Evolutionary conservation across 2,888 invertebrate species (phyloP), one percentile per base, ranked within the genome.

Genomic region (Aplocera efformata): DNA sequence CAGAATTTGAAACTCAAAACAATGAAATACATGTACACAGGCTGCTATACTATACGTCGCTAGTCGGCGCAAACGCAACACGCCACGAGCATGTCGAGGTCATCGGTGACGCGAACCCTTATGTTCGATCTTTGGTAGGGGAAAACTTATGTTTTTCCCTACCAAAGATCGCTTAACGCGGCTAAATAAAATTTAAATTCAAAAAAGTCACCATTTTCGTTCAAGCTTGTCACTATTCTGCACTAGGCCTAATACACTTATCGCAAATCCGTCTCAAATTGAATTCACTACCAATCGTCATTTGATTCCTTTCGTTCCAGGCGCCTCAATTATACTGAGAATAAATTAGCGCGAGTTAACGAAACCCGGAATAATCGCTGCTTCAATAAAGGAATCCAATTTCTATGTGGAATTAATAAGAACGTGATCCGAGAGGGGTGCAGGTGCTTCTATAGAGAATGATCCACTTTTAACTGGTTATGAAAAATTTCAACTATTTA

Each of bases 341-440:
- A 76, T 79, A 75, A 79, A 78, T 79, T 78, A 78, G 61, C 50
- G 60, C 49, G 68, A 73, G 66, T 67, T 63, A 59, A 68, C 63
- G 75, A 67, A 69, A 67, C 63, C 60, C 60, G 59, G 67, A 63
- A 73, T 79, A 79, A 79, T 80, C 76, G 73, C 62, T 66, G 52
- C 60, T 67, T 59, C 71, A 75, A 80, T 81, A 77, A 79, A 67
- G 69, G 77, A 68, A 74, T 72, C 66, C 73, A 70, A 75, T 77
- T 69, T 67, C 76, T 72, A 72, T 75, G 58, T 48, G 60, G 67
- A 74, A 72, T 76, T 76, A 75, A 74, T 72, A 74, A 67, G 69
- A 62, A 58, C 66, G 65, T 68, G 72, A 72, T 67, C 63, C 27
- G 26, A 28, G 10, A 10, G 52, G 49, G 38, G 41, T 57, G 52